These are phyloP conservation scores for Vireo altiloquus DNA, from an alignment of 2,113 vertebrate genomes.

Conservation along the genomic window DNA sequence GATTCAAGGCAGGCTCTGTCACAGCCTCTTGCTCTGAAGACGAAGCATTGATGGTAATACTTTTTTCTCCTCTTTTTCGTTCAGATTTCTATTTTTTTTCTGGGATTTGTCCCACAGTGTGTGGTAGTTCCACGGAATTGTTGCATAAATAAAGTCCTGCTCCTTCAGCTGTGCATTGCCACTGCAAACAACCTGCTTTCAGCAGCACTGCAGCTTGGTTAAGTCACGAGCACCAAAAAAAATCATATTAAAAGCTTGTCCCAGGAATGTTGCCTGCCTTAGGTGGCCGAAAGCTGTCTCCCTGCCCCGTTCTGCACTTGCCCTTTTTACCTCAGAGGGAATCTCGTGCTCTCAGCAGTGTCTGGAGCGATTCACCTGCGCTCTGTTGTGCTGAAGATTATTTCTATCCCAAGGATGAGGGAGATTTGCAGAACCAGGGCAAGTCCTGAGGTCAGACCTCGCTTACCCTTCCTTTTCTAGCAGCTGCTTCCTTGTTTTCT, in stretches of 20 bases:
- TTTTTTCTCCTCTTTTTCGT: not conserved
- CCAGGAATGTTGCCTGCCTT: not conserved
- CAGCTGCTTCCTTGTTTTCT: not conserved
- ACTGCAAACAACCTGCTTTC: not conserved
- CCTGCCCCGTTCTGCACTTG: not conserved
- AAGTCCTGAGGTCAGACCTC: not conserved
- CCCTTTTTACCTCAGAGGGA: not conserved
- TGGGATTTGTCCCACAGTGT: not conserved
- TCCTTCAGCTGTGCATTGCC: not conserved
- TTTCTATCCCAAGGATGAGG: not conserved
- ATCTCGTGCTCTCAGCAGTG: not conserved
- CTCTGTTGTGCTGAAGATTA: not conserved
- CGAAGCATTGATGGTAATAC: not conserved
- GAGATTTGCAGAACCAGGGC: not conserved
- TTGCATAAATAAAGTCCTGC: not conserved
- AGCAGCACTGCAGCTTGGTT: not conserved
- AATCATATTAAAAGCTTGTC: not conserved
- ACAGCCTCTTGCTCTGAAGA: not conserved
- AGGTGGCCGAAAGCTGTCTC: not conserved
- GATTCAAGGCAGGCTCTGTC: not conserved
- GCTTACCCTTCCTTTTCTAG: not conserved
- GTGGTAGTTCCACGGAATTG: not conserved
- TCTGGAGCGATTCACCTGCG: not conserved
- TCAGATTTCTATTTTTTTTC: not conserved
- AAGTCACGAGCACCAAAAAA: not conserved